A percentile compares a stretch with the other conserved stretches of the same genome.
These are phyloP conservation scores for Stichodactyla mertensii DNA, from an alignment of 64 coral and sea anemone genomes.

Conservation along the genomic window DNA sequence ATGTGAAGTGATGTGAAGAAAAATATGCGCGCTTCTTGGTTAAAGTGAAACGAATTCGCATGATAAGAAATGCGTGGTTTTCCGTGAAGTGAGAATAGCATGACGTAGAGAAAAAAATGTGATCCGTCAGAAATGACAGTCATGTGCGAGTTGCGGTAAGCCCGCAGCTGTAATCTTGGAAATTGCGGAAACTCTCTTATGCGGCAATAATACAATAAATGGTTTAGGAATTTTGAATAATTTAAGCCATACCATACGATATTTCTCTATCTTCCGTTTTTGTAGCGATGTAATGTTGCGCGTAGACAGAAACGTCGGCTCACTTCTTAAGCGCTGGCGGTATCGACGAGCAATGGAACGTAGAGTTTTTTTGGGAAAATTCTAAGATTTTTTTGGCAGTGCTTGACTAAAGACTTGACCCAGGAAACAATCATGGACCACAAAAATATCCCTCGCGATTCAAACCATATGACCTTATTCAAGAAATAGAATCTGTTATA, in stretches of 20 bases:
- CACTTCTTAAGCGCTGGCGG: no score
- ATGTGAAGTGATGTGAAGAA: neutral
- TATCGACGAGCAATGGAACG: no score
- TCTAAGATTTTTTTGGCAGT: neutral
- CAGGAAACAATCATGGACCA: neutral
- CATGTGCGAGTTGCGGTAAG: neutral
- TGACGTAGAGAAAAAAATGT: neutral
- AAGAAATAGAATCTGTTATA: neutral
- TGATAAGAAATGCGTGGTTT: neutral
- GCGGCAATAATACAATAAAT: neutral
- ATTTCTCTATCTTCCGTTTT: neutral
- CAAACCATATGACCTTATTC: neutral
- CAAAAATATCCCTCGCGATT: neutral
- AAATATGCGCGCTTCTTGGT: neutral
- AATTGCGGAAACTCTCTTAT: constrained; percentile 3
- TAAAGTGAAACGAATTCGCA: neutral
- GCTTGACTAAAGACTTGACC: neutral
- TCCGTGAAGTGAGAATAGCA: neutral
- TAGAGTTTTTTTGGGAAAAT: neutral
- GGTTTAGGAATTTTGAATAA: neutral
- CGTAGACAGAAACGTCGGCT: neutral
- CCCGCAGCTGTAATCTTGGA: neutral
- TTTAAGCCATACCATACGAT: neutral
- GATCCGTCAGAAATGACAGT: neutral
- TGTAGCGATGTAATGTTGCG: neutral